phyloP scores from a whole-genome alignment of 2,113 vertebrate genomes.

The Martes martes region DNA sequence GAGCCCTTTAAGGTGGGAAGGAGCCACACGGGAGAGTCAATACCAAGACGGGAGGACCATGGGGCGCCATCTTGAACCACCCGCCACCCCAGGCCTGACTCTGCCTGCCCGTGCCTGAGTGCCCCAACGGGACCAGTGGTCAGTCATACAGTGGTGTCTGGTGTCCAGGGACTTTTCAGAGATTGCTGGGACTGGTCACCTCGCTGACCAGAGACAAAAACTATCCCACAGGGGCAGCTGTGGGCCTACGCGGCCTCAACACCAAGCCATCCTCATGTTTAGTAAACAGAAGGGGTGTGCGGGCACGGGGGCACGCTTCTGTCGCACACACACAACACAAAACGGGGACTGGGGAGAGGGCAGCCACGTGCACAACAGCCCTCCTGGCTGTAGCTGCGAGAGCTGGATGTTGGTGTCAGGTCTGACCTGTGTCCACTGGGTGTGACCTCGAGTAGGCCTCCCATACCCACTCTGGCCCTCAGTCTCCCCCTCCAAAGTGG shows the following conservation, averaged over 20 bases:
- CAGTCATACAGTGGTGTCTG: fast-evolving
- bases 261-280: fast-evolving
- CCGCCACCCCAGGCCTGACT: fast-evolving
- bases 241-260: background rate
- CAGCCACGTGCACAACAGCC: background rate
- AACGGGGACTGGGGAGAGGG: fast-evolving
- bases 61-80: fast-evolving
- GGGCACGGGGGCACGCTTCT: background rate
- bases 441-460: background rate
- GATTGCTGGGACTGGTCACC: fast-evolving
- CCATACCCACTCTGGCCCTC: background rate
- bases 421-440: background rate
- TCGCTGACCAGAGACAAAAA: fast-evolving
- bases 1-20: too few species aligned
- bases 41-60: fast-evolving
- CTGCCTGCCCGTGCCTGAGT: fast-evolving
- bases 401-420: background rate
- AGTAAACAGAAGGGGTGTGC: fast-evolving
- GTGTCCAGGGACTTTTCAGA: background rate
- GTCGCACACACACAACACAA: fast-evolving
- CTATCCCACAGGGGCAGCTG: fast-evolving
- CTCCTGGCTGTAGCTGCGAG: too few species aligned
- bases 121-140: fast-evolving
- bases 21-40: fast-evolving
- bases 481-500: background rate